Conservation (phyloP, 2,888 invertebrate species). For the Drosophila ustulata region DNA sequence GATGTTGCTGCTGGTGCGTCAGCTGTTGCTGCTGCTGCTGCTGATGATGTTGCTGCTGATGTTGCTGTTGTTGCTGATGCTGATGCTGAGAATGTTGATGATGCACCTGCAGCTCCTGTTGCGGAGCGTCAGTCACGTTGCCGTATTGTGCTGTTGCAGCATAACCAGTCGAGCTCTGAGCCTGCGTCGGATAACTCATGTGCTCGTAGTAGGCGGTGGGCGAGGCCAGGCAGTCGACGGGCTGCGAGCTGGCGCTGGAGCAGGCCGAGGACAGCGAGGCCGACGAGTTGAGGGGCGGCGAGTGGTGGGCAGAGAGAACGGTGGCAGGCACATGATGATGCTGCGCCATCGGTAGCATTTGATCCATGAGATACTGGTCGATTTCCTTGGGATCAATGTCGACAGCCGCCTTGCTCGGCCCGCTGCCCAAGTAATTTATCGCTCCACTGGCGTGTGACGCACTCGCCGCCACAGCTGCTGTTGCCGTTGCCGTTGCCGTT, state of each 20-base stretch:
- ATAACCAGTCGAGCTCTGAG: conserved; percentile 31
- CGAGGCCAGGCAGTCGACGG: conserved; percentile 59
- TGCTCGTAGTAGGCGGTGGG: conserved; percentile 67
- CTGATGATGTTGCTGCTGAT: conserved; percentile 61
- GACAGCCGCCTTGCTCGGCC: conserved; percentile 48
- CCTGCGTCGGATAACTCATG: conserved; percentile 50
- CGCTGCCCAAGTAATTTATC: conserved; percentile 82
- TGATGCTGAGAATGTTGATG: conserved; percentile 22
- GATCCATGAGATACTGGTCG: conserved; percentile 85
- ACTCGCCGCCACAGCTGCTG: conserved; percentile 22
- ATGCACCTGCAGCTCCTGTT: conserved; percentile 66
- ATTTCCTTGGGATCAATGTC: conserved; percentile 85
- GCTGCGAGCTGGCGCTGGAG: conserved; percentile 72
- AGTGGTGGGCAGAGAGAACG: conserved; percentile 53
- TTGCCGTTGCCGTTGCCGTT: not conserved
- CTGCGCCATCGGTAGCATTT: conserved; percentile 81
- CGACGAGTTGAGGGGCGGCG: conserved; percentile 72
- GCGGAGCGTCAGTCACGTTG: conserved; percentile 46
- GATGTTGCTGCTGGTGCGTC: conserved; percentile 70
- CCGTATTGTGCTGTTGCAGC: conserved; percentile 27
- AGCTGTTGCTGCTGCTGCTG: conserved; percentile 60
- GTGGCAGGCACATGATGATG: conserved; percentile 56
- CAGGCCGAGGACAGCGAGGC: conserved; percentile 75
- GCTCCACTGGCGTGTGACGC: conserved; percentile 82
- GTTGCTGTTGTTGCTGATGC: conserved; percentile 59